phyloP scores from a whole-genome alignment of 2,888 invertebrate species.

The Drosophila diplacantha region DNA sequence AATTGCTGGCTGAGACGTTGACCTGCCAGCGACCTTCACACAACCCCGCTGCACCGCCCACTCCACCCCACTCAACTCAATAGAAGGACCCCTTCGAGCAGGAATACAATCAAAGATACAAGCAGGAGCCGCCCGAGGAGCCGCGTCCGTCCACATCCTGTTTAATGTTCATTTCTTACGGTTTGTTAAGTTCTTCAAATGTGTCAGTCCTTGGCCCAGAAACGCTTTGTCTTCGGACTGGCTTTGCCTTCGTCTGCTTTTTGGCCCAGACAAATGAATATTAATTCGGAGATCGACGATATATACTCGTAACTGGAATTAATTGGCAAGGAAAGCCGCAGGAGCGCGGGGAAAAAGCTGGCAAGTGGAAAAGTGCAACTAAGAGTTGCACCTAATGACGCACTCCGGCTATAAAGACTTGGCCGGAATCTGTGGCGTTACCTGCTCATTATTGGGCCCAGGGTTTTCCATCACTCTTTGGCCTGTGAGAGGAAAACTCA shows the following conservation, averaged over 20 bases:
- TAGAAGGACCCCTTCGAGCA: constrained; percentile 31
- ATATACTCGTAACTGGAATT: constrained; percentile 27
- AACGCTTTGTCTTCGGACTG: constrained; percentile 28
- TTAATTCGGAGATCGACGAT: constrained; percentile 25
- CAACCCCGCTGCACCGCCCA: constrained; percentile 16
- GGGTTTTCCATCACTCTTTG: constrained; percentile 3
- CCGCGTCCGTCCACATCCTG: constrained; percentile 46
- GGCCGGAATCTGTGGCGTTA: constrained; percentile 6
- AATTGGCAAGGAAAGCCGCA: constrained; percentile 21
- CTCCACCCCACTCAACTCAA: neutral
- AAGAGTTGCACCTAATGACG: constrained; percentile 1
- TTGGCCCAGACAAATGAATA: constrained; percentile 30
- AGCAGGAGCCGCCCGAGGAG: constrained; percentile 23
- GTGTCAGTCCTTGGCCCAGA: constrained; percentile 41
- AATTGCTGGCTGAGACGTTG: constrained; percentile 56
- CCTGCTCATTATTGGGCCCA: neutral
- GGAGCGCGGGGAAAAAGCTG: neutral
- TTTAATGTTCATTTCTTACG: constrained; percentile 66
- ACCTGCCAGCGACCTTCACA: constrained; percentile 63
- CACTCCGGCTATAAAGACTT: neutral
- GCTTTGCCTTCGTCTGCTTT: neutral
- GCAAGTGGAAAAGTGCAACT: neutral
- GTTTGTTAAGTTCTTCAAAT: constrained; percentile 66
- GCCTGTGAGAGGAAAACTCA: constrained; percentile 3
- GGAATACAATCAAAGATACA: constrained; percentile 52